These are phyloP conservation scores for Passer domesticus DNA, from an alignment of 2,113 vertebrate genomes.

Conservation along the genomic window DNA sequence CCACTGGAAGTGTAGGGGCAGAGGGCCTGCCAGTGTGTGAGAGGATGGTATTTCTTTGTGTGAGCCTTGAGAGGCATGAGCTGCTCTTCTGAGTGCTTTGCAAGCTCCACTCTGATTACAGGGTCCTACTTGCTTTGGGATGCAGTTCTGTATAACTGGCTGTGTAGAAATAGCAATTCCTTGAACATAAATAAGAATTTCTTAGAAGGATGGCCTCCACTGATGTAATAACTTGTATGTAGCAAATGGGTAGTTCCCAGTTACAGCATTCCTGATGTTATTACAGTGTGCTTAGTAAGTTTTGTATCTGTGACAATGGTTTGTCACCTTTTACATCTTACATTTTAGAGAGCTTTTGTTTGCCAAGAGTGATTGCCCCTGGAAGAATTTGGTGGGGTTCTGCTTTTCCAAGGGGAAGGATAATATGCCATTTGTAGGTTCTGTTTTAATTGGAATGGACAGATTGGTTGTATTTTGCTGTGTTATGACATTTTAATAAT, in stretches of 20 bases:
- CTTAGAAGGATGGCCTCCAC: not conserved
- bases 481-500: not conserved
- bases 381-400: not conserved
- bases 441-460: not conserved
- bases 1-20: not conserved
- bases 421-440: not conserved
- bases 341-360: not conserved
- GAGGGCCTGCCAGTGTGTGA: not conserved
- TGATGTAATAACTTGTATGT: not conserved
- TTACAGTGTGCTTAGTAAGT: not conserved
- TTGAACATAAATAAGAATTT: not conserved
- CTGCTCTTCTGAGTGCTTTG: not conserved
- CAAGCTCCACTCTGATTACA: not conserved
- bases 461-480: not conserved
- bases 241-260: not conserved
- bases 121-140: not conserved
- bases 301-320: not conserved
- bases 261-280: not conserved
- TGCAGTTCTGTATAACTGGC: not conserved
- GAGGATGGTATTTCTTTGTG: not conserved
- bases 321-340: not conserved
- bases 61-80: not conserved
- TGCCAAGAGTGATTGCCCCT: not conserved
- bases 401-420: not conserved
- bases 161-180: not conserved